Evolutionary conservation across 37 sponge, comb jelly and placozoan species (phyloP).

Genomic region (Amphimedon queenslandica): DNA sequence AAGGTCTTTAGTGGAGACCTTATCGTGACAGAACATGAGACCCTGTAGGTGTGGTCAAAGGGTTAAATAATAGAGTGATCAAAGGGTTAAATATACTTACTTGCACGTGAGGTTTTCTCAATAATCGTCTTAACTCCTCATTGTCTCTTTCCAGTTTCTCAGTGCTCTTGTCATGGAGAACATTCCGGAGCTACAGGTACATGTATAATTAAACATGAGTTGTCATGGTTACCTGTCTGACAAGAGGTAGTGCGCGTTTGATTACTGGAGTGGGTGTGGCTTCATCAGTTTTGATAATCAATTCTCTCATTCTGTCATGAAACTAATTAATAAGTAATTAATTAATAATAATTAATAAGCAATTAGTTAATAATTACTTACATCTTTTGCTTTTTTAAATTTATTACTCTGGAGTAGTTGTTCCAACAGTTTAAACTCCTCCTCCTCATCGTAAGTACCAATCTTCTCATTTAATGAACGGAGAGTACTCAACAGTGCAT

Average conservation of each 20-base stretch:
- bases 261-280: no score
- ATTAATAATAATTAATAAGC: neutral
- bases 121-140: constrained; percentile 55
- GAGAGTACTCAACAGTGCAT: constrained; percentile 36
- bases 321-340: constrained; percentile 19
- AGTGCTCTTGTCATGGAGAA: constrained; percentile 17
- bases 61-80: neutral
- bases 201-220: neutral
- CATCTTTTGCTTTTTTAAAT: constrained; percentile 66
- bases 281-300: no score
- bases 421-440: constrained; percentile 57
- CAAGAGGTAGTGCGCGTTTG: no score
- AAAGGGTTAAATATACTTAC: constrained; percentile 7
- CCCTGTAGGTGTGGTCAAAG: constrained; percentile 27
- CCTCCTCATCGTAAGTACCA: constrained; percentile 49
- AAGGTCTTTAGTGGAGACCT: constrained; percentile 64
- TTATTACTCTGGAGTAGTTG: constrained; percentile 47
- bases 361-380: constrained; percentile 12
- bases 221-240: neutral
- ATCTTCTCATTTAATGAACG: constrained; percentile 39
- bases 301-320: constrained; percentile 35
- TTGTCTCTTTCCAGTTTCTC: constrained; percentile 13
- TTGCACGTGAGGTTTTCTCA: constrained; percentile 63
- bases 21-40: constrained; percentile 74
- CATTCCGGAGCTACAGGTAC: constrained; percentile 20